Evolutionary conservation across 2,113 vertebrate species (phyloP).

Genomic region (Catharus fuscescens): DNA sequence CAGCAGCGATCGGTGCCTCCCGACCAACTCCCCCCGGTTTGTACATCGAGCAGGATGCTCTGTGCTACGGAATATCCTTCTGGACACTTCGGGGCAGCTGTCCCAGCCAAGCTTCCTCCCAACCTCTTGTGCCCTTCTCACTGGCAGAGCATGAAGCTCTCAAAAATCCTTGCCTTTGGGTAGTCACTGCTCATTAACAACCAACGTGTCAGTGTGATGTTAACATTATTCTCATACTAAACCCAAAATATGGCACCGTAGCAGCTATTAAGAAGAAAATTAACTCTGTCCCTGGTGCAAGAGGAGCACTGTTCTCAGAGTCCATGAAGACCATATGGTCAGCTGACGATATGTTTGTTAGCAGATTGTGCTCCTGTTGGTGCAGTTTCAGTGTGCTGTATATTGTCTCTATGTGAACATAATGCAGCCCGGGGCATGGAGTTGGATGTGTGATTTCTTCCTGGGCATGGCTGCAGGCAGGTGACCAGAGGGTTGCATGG

Average conservation of each 20-base stretch:
- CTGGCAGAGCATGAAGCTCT: neutral
- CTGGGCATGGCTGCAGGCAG: neutral
- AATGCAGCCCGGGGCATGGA: neutral
- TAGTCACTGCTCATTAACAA: neutral
- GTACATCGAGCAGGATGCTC: neutral
- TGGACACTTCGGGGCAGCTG: neutral
- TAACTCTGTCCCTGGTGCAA: neutral
- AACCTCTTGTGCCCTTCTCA: neutral
- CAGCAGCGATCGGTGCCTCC: neutral
- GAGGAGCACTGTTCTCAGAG: neutral
- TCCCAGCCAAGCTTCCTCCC: fast-evolving
- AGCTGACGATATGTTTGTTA: fast-evolving
- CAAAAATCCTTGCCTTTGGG: neutral
- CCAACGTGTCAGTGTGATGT: neutral
- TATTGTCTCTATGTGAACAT: fast-evolving
- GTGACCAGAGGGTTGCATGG: fast-evolving
- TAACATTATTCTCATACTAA: neutral
- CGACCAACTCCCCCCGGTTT: neutral
- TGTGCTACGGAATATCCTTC: neutral
- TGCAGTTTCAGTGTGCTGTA: neutral
- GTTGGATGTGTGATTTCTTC: neutral
- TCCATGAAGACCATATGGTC: fast-evolving
- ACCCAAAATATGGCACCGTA: neutral
- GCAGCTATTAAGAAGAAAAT: neutral
- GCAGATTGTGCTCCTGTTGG: neutral